These are phyloP conservation scores for Cyanoramphus novaezelandiae DNA, from an alignment of 2,113 vertebrate species.

Conservation along the genomic window DNA sequence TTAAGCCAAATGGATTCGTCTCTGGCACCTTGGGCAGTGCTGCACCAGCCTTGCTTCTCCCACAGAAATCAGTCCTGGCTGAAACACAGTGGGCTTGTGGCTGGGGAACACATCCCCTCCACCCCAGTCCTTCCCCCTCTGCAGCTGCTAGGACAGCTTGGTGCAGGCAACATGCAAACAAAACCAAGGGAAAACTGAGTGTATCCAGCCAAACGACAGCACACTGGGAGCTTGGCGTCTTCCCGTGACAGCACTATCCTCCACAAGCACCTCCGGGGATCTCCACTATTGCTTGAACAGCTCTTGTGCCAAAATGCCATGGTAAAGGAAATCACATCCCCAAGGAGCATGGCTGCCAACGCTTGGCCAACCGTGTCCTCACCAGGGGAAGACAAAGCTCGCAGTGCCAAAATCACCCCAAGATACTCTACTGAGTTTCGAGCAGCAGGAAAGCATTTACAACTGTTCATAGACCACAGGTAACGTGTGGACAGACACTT, in stretches of 20 bases:
- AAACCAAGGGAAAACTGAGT: accelerated
- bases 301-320: background rate
- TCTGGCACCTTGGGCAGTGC: accelerated
- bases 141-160: background rate
- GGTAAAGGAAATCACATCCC: accelerated
- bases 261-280: background rate
- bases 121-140: background rate
- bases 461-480: background rate
- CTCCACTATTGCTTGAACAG: background rate
- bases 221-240: accelerated
- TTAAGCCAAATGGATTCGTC: accelerated
- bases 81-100: background rate
- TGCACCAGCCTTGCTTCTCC: accelerated
- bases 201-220: accelerated
- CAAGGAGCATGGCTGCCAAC: accelerated
- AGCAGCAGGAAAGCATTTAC: background rate
- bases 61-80: background rate
- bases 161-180: background rate
- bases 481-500: background rate
- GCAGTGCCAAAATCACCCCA: accelerated
- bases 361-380: accelerated
- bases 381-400: background rate
- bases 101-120: background rate
- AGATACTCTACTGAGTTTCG: background rate
- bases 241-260: accelerated